Conservation (phyloP, 2,797 vertebrate genomes). For the Galagoides demidoff region DNA sequence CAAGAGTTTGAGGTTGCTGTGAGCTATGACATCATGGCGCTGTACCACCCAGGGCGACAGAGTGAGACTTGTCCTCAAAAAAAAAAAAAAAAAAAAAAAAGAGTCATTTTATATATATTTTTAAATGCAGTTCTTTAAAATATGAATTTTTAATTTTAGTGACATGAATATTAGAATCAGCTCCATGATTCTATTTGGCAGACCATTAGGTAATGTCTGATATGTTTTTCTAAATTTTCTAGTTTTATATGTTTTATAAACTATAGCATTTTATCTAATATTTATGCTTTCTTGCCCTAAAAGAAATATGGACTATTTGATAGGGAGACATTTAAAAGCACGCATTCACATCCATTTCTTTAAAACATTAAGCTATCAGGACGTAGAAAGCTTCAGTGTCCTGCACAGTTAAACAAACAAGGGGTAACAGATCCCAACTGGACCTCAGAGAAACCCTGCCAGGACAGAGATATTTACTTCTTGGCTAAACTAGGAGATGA, state of each 20-base stretch:
- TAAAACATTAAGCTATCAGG: neutral
- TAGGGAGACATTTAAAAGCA: neutral
- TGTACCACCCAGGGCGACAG: too few relatives aligned
- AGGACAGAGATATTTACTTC: neutral
- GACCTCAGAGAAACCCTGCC: neutral
- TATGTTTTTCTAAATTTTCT: neutral
- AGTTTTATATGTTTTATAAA: slow-evolving; percentile 19
- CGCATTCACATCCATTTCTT: neutral
- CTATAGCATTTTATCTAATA: neutral
- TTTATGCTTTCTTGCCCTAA: neutral
- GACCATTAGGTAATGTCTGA: neutral
- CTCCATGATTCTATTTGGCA: neutral
- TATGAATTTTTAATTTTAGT: neutral
- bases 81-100: too few relatives aligned
- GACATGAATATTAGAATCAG: neutral
- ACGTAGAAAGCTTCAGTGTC: neutral
- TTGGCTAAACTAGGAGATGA: neutral
- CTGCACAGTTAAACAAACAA: neutral
- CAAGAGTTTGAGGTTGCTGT: too few relatives aligned
- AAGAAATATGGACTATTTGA: neutral
- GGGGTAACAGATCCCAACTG: neutral
- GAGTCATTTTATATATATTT: neutral
- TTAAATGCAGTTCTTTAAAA: neutral
- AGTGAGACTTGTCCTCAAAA: too few relatives aligned
- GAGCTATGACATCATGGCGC: too few relatives aligned